phyloP scores from a whole-genome alignment of 2,113 vertebrate genomes.

The Bubo bubo region DNA sequence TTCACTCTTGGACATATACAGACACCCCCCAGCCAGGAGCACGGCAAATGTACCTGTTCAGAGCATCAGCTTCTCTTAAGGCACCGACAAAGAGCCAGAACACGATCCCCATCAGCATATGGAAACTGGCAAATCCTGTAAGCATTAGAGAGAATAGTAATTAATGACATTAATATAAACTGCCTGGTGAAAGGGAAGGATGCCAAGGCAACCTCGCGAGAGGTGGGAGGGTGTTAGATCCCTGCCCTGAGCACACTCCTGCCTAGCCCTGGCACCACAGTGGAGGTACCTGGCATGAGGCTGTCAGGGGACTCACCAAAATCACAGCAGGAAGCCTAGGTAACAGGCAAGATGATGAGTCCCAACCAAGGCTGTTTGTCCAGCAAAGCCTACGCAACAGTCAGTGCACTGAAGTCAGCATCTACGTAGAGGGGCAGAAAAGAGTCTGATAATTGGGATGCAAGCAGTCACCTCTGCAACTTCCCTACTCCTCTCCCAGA shows the following conservation, averaged over 20 bases:
- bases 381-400: not conserved
- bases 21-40: not conserved
- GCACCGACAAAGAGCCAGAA: not conserved
- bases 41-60: not conserved
- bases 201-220: fast-evolving
- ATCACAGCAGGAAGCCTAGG: not conserved
- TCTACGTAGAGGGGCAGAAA: not conserved
- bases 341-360: not conserved
- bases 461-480: not conserved
- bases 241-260: not conserved
- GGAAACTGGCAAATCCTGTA: slow-evolving; percentile 3
- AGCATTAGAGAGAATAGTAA: not conserved
- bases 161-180: not conserved
- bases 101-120: not conserved
- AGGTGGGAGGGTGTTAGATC: not conserved
- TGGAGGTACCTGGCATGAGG: fast-evolving
- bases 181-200: not conserved
- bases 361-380: not conserved
- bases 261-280: not conserved
- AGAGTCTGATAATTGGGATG: not conserved
- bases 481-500: not conserved
- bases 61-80: not conserved
- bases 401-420: not conserved
- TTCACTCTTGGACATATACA: not conserved
- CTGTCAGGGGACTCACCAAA: not conserved